Evolutionary conservation across 2,888 invertebrate species (phyloP), one percentile per base, ranked within the genome.

Genomic region (Lacanobia oleracea): DNA sequence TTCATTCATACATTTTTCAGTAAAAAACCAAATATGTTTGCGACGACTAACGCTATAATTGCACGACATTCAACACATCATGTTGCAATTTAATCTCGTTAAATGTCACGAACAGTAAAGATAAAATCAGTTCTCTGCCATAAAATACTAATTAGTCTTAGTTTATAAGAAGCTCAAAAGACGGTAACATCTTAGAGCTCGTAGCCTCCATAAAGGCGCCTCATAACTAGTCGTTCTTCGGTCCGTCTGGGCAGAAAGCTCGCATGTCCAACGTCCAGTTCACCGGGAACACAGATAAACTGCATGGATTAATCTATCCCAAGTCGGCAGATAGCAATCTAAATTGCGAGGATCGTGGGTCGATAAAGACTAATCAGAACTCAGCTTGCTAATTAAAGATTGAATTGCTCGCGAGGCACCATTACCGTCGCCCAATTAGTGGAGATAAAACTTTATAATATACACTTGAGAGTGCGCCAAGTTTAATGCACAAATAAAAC

Each of bases 361-460:
- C 82, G 87, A 88, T 90, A 87, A 84, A 81, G 69, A 68, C 76
- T 87, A 85, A 89, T 87, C 84, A 82, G 85, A 84, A 86, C 81
- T 85, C 66, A 68, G 73, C 83, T 83, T 69, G 82, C 79, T 86
- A 86, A 88, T 87, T 88, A 86, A 80, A 83, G 76, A 81, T 72
- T 75, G 76, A 85, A 82, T 73, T 69, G 40, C 56, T 72, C 16
- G 60, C 62, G 21, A 61, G 33, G 68, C 62, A 62, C 62, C 56
- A 59, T 59, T 65, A 56, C 59, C 18, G 69, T n/a, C 57, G 23
- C 45, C 67, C 65, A 76, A 68, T 79, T 80, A 68, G 50, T n/a
- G 45, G 40, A 61, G 37, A 79, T 66, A 43, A 60, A 75, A 71
- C 50, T 53, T 56, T 74, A 53, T 53, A 53, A 53, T 33, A 33